These are phyloP conservation scores for Lydus trimaculatus DNA, from an alignment of 2,888 invertebrate species.

Conservation along the genomic window DNA sequence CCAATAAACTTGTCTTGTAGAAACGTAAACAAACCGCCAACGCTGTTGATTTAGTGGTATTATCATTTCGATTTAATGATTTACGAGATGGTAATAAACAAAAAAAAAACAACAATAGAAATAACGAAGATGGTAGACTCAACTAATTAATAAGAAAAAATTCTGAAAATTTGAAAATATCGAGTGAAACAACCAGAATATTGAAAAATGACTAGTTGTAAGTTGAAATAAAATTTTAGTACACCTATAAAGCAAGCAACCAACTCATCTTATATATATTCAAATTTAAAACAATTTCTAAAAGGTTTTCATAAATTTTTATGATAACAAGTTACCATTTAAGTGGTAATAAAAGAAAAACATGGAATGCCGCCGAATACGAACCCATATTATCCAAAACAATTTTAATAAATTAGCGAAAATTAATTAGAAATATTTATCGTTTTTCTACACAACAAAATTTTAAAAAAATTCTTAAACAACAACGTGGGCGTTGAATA, in stretches of 20 bases:
- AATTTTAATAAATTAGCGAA: constrained; percentile 34
- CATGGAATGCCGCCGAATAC: constrained; percentile 24
- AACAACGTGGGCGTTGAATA: constrained; percentile 24
- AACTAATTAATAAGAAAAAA: background rate
- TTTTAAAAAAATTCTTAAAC: no score
- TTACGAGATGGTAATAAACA: constrained; percentile 20
- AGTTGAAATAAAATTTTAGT: constrained; percentile 28
- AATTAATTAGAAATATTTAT: constrained; percentile 34
- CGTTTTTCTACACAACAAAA: constrained; percentile 20
- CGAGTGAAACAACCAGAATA: background rate
- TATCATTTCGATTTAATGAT: constrained; percentile 26
- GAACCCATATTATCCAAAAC: constrained; percentile 23
- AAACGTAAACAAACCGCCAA: constrained; percentile 53
- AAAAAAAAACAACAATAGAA: constrained; percentile 8
- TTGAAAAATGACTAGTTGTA: background rate
- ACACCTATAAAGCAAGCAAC: constrained; percentile 17
- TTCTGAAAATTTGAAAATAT: background rate
- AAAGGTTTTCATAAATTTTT: constrained; percentile 31
- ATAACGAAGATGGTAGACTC: background rate
- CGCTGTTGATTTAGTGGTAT: constrained; percentile 43
- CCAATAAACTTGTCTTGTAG: constrained; percentile 50
- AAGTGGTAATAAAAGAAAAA: constrained; percentile 31
- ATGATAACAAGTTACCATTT: constrained; percentile 22
- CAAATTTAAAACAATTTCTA: constrained; percentile 35
- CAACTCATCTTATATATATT: constrained; percentile 14